phyloP scores from a whole-genome alignment of 1,140 invertebrate species.

The Diachasma alloeum region DNA sequence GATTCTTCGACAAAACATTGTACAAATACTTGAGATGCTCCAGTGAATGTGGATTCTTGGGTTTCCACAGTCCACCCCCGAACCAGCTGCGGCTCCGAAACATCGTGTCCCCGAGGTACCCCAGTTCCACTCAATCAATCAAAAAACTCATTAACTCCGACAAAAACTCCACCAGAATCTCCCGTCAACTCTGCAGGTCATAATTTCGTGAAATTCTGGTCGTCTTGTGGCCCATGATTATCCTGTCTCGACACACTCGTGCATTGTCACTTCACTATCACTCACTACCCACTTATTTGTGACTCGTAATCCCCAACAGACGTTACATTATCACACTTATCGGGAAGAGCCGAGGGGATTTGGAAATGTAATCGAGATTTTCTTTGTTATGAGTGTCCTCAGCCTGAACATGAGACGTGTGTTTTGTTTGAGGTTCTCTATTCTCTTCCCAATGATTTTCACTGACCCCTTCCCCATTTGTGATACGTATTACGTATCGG shows the following conservation, averaged over 20 bases:
- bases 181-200: not conserved
- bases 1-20: constrained; percentile 95
- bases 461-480: not conserved
- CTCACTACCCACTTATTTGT: not conserved
- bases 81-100: constrained; percentile 90
- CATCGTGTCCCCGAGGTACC: constrained; percentile 65
- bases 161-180: not conserved
- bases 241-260: not conserved
- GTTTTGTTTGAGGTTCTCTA: not conserved
- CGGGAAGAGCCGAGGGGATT: not conserved
- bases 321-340: not conserved
- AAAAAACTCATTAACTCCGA: not conserved
- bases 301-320: not conserved
- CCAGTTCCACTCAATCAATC: not conserved
- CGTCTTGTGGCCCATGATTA: not conserved
- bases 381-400: not conserved
- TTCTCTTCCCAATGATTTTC: not conserved
- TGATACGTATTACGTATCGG: not conserved
- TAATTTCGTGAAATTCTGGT: not conserved
- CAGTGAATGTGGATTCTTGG: constrained; percentile 94
- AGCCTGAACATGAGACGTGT: not conserved
- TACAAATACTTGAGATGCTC: constrained; percentile 98
- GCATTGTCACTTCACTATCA: not conserved
- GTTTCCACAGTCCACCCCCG: constrained; percentile 85
- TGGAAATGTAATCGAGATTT: not conserved